Conservation (phyloP, 2,888 invertebrate genomes). For the Acanthosepion esculentum region DNA sequence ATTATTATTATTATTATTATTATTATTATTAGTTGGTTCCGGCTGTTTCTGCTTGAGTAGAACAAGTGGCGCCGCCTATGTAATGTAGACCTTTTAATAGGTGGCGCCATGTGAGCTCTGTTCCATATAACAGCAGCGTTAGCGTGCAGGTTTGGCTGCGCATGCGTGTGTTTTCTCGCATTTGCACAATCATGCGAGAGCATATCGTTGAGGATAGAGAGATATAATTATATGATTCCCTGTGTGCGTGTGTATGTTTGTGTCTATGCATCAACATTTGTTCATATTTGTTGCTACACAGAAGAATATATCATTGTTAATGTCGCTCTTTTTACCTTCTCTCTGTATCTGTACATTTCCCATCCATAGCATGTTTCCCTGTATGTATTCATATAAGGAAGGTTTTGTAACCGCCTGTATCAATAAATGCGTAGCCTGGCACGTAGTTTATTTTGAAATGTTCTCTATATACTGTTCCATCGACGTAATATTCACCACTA, state of each 20-base stretch:
- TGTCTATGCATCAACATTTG: no score
- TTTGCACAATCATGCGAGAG: background rate
- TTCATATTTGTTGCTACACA: no score
- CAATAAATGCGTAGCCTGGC: background rate
- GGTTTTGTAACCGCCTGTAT: no score
- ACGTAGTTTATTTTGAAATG: background rate
- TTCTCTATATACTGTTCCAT: no score
- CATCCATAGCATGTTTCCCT: background rate
- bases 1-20: conserved; percentile 6
- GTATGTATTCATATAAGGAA: background rate
- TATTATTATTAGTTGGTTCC: conserved; percentile 11
- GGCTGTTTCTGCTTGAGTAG: conserved; percentile 33
- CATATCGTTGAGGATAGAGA: background rate
- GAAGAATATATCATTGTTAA: background rate
- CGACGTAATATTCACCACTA: no score
- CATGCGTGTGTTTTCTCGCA: background rate
- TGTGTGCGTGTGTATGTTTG: background rate
- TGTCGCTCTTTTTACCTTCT: background rate
- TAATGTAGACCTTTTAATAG: conserved; percentile 21
- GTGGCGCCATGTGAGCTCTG: background rate
- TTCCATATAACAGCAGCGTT: background rate
- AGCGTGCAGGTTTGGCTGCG: background rate
- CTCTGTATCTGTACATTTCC: background rate
- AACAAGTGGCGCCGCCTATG: background rate
- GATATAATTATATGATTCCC: background rate